Conservation (phyloP, 1,140 invertebrate genomes). For the Drosophila sechellia region DNA sequence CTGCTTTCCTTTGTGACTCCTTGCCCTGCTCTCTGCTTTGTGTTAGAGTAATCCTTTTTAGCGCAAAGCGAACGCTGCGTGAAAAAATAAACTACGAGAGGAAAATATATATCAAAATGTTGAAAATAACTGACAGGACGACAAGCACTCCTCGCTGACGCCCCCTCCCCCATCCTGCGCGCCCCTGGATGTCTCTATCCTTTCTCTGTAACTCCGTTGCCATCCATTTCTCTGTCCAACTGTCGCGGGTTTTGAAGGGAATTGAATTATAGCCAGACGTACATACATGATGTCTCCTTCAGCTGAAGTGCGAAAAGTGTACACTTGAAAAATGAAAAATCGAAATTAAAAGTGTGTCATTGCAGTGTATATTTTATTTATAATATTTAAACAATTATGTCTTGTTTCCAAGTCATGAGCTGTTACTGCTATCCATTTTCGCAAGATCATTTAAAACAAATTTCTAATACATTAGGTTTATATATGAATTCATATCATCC, state of each 20-base stretch:
- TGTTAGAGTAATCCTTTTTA: conserved; percentile 79
- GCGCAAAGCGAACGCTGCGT: conserved; percentile 51
- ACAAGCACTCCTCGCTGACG: conserved; percentile 16
- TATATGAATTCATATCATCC: no score
- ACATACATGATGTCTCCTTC: conserved; percentile 49
- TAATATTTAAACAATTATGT: no score
- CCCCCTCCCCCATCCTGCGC: background rate
- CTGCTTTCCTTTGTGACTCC: conserved; percentile 18
- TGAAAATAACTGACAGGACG: conserved; percentile 75
- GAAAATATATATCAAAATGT: conserved; percentile 72
- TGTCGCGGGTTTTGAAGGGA: conserved; percentile 70
- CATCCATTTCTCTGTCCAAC: conserved; percentile 53
- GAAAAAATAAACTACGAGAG: conserved; percentile 32
- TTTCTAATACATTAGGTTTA: no score
- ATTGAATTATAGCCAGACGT: conserved; percentile 68
- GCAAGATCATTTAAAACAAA: no score
- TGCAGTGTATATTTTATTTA: no score
- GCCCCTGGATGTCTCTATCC: conserved; percentile 19
- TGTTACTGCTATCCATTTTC: no score
- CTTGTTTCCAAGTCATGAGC: no score
- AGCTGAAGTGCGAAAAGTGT: background rate
- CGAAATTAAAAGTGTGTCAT: background rate
- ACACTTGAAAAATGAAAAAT: conserved; percentile 4
- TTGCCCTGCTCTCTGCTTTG: conserved; percentile 60
- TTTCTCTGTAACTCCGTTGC: conserved; percentile 20